Evolutionary conservation across 1,140 invertebrate genomes (phyloP).

Genomic region (Pogonus chalceus): DNA sequence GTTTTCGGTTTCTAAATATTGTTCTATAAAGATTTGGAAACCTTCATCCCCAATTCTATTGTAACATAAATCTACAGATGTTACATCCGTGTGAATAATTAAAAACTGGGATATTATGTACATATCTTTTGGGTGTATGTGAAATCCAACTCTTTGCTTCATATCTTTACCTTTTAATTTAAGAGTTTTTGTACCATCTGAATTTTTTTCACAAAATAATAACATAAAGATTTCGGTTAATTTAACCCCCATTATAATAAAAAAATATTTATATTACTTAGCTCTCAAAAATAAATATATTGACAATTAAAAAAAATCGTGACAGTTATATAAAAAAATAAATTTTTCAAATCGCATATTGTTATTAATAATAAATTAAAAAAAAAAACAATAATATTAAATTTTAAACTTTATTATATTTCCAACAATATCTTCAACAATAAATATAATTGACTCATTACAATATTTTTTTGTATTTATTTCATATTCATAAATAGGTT

Average conservation of each 20-base stretch:
- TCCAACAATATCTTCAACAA: too few species aligned
- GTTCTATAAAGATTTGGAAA: slow-evolving; percentile 36
- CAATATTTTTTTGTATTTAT: too few species aligned
- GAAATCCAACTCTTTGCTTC: slow-evolving; percentile 24
- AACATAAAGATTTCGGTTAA: slow-evolving; percentile 27
- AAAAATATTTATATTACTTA: slow-evolving; percentile 4
- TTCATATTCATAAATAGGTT: too few species aligned
- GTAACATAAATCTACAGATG: slow-evolving; percentile 40
- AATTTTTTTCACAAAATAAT: slow-evolving; percentile 33
- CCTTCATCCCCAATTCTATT: slow-evolving; percentile 43
- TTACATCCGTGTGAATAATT: slow-evolving; percentile 33
- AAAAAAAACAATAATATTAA: too few species aligned
- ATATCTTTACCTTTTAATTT: slow-evolving; percentile 31
- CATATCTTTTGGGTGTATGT: slow-evolving; percentile 39
- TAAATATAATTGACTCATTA: too few species aligned
- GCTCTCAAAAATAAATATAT: too few species aligned
- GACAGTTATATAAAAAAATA: too few species aligned
- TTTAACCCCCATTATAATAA: slow-evolving; percentile 14
- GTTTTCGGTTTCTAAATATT: slow-evolving; percentile 23
- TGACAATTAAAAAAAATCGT: too few species aligned
- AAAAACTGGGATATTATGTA: slow-evolving; percentile 38
- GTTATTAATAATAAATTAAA: too few species aligned
- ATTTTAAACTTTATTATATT: too few species aligned
- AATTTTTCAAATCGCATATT: too few species aligned
- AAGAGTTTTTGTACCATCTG: slow-evolving; percentile 31